Percentiles rank a stretch among this genome's conserved stretches.
These are phyloP conservation scores for Leucoma salicis DNA, from an alignment of 2,888 invertebrate genomes.

Conservation along the genomic window DNA sequence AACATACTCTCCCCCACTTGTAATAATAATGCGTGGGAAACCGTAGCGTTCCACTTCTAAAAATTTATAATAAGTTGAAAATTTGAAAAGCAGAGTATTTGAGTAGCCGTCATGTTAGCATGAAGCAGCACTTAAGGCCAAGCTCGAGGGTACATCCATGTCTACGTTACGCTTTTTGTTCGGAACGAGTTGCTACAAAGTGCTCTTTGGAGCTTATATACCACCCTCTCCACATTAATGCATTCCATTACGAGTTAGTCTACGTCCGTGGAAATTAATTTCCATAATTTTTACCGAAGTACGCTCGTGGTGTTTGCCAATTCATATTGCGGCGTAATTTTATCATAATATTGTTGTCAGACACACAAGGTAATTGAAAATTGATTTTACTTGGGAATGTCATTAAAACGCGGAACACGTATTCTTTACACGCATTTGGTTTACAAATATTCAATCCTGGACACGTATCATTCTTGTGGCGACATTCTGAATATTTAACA, in stretches of 20 bases:
- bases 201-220: conserved; percentile 45
- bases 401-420: conserved; percentile 66
- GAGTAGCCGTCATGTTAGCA: conserved; percentile 38
- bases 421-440: conserved; percentile 58
- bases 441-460: conserved; percentile 61
- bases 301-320: conserved; percentile 34
- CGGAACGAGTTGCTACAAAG: conserved; percentile 46
- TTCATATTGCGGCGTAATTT: conserved; percentile 41
- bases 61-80: conserved; percentile 13
- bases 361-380: conserved; percentile 66
- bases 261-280: conserved; percentile 55
- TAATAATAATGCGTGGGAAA: conserved; percentile 1
- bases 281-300: conserved; percentile 44
- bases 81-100: conserved; percentile 25
- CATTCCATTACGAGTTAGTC: conserved; percentile 60
- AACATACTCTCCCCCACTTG: not conserved
- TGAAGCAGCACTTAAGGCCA: conserved; percentile 40
- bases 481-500: conserved; percentile 36
- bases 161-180: conserved; percentile 52
- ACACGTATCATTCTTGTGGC: conserved; percentile 55
- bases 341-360: conserved; percentile 43
- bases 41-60: not conserved
- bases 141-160: conserved; percentile 43
- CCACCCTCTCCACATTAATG: conserved; percentile 55
- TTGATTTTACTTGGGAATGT: conserved; percentile 62